A percentile compares a stretch with the other conserved stretches of the same genome.
Evolutionary conservation across 1,140 invertebrate species (phyloP).

Genomic region (Aporrectodea caliginosa): DNA sequence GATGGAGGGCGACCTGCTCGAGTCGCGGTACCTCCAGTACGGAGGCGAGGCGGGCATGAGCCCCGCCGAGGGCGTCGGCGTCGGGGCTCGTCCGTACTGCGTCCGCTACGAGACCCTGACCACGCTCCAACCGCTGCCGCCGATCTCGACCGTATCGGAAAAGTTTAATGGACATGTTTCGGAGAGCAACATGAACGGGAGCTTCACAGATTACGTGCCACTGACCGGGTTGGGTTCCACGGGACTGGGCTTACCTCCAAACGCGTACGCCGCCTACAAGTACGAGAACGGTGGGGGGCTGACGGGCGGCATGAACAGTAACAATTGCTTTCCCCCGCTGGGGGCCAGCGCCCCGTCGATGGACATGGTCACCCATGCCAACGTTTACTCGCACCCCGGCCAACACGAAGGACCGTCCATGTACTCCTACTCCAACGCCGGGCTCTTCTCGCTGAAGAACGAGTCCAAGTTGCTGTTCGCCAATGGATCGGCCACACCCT

Average conservation of each 20-base stretch:
- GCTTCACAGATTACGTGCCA: not conserved
- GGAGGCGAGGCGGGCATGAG: not conserved
- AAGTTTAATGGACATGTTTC: slow-evolving; percentile 54
- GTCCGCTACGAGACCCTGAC: not conserved
- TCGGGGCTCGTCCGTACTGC: not conserved
- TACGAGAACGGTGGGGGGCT: not conserved
- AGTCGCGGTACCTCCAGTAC: not conserved
- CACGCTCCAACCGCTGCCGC: slow-evolving; percentile 81
- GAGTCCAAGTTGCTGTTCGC: not conserved
- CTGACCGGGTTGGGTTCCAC: too few species aligned
- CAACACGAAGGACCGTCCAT: not conserved
- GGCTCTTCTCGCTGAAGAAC: not conserved
- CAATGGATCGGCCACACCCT: not conserved
- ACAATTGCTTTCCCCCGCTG: not conserved
- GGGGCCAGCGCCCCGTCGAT: not conserved
- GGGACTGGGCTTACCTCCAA: not conserved
- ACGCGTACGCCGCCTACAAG: not conserved
- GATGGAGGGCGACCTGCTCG: not conserved
- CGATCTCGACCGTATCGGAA: slow-evolving; percentile 95
- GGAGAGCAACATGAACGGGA: not conserved
- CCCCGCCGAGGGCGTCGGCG: not conserved
- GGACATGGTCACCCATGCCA: not conserved
- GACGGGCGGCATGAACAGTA: not conserved
- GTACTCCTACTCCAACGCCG: not conserved
- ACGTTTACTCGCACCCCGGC: not conserved